phyloP scores from a whole-genome alignment of 2,797 vertebrate species.

The Sebastes flavidus region DNA sequence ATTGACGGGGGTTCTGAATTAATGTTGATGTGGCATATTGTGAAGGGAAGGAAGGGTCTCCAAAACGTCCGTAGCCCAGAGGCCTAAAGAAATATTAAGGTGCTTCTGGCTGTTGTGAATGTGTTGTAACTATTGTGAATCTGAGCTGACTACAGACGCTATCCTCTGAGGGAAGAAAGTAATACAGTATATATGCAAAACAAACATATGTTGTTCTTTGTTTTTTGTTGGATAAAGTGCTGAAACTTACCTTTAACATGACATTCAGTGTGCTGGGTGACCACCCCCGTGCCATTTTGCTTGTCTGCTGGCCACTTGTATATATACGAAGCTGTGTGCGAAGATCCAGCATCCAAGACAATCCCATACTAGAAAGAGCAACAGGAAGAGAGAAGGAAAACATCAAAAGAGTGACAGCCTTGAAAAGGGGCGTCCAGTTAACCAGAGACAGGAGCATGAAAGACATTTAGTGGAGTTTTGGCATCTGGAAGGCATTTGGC shows the following conservation, averaged over 20 bases:
- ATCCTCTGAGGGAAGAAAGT: background rate
- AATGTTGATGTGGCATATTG: background rate
- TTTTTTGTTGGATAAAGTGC: background rate
- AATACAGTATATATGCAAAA: constrained; percentile 14
- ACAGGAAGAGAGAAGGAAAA: background rate
- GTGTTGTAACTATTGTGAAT: background rate
- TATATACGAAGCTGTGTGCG: constrained; percentile 88
- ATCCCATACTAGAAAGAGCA: constrained; percentile 85
- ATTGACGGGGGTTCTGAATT: background rate
- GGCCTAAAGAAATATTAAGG: background rate
- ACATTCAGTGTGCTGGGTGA: constrained; percentile 87
- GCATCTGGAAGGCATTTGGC: background rate
- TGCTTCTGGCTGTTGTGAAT: background rate
- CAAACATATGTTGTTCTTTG: background rate
- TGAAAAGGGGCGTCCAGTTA: background rate
- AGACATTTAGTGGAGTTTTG: background rate
- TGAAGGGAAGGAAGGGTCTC: background rate
- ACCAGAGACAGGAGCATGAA: background rate
- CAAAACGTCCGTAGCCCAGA: background rate
- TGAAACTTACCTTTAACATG: constrained; percentile 81
- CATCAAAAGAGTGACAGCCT: background rate
- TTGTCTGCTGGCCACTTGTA: constrained; percentile 92
- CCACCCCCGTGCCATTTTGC: constrained; percentile 88
- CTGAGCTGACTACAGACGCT: background rate
- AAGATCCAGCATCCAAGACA: constrained; percentile 91